phyloP scores from a whole-genome alignment of 1,140 invertebrate species.

The Meloidogyne hapla region DNA sequence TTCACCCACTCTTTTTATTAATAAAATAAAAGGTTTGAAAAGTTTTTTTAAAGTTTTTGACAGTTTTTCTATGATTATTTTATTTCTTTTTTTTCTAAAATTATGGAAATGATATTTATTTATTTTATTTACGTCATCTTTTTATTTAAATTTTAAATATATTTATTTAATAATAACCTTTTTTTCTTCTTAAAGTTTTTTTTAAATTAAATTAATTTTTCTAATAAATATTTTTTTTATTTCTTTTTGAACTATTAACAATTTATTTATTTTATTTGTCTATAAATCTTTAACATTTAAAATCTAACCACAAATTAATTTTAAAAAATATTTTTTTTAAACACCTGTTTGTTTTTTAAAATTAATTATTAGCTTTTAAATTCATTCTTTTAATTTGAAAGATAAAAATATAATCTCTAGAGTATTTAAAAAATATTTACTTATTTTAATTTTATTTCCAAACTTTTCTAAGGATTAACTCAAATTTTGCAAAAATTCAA shows the following conservation, averaged over 20 bases:
- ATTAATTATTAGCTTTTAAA: too few species aligned
- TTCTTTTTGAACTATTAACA: too few species aligned
- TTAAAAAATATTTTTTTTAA: neutral
- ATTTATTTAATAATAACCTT: too few species aligned
- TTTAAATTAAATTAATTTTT: neutral
- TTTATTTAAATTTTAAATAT: neutral
- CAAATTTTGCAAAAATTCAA: too few species aligned
- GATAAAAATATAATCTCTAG: too few species aligned
- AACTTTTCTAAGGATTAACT: too few species aligned
- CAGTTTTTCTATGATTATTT: slow-evolving; percentile 1
- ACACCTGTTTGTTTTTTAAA: neutral
- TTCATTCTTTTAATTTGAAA: too few species aligned
- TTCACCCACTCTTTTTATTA: neutral
- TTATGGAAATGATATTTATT: neutral
- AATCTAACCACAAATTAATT: neutral
- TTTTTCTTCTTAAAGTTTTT: too few species aligned
- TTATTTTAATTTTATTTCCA: too few species aligned
- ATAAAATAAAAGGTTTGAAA: neutral
- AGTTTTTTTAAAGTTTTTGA: neutral
- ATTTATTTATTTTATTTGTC: neutral
- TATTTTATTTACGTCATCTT: neutral
- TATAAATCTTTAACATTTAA: neutral
- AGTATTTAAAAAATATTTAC: too few species aligned
- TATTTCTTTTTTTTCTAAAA: neutral
- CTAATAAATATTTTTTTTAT: neutral